Percentiles rank a stretch among this genome's conserved stretches.
phyloP scores from a whole-genome alignment of 1,140 invertebrate species.

The Diabrotica virgifera region DNA sequence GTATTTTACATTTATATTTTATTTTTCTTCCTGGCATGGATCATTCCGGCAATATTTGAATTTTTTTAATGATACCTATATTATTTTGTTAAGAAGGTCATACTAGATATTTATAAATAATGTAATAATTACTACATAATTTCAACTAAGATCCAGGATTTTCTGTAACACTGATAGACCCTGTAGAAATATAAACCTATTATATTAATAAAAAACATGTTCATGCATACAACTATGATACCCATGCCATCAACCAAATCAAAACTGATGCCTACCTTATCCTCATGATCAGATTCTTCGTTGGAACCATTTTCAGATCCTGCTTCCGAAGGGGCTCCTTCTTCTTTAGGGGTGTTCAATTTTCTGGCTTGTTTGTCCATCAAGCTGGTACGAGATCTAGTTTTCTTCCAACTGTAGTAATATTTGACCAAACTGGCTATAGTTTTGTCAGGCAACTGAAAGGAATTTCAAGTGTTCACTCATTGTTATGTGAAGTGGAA shows the following conservation, averaged over 20 bases:
- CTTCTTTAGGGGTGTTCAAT: constrained; percentile 58
- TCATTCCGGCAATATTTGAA: too few relatives aligned
- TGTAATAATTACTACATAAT: too few relatives aligned
- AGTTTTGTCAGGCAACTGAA: constrained; percentile 91
- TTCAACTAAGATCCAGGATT: too few relatives aligned
- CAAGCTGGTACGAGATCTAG: constrained; percentile 82
- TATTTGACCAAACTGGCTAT: constrained; percentile 95
- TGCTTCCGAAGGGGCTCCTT: constrained; percentile 56
- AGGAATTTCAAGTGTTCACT: constrained; percentile 4
- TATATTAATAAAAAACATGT: constrained; percentile 14
- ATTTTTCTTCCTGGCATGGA: too few relatives aligned
- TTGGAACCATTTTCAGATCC: constrained; percentile 80
- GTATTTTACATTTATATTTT: too few relatives aligned
- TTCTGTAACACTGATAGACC: constrained; percentile 4
- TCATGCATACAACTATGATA: background rate
- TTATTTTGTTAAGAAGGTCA: too few relatives aligned
- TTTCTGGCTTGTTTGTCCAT: constrained; percentile 87
- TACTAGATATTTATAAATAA: too few relatives aligned
- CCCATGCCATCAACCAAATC: too few relatives aligned
- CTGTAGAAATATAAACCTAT: constrained; percentile 9
- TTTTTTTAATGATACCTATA: too few relatives aligned
- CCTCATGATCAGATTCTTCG: constrained; percentile 83
- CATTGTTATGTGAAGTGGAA: too few relatives aligned
- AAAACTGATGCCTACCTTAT: constrained; percentile 69
- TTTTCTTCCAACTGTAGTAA: constrained; percentile 99